Evolutionary conservation across 2,888 invertebrate genomes (phyloP).

Genomic region (Papilio demoleus): DNA sequence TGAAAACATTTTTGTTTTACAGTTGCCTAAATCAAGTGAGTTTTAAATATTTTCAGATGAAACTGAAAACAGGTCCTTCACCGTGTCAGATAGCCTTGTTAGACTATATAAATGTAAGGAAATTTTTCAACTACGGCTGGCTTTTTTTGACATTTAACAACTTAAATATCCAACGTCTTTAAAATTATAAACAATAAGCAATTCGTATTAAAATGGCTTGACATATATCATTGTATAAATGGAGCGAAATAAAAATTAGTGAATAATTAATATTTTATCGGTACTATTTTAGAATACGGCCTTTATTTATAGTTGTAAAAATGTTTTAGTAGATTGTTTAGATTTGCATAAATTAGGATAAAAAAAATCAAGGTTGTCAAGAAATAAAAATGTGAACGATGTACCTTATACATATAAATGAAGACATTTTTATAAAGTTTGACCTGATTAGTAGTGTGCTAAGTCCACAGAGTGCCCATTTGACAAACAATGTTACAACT

Average conservation of each 20-base stretch:
- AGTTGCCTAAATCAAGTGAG: too few species aligned
- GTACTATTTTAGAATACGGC: slow-evolving; percentile 4
- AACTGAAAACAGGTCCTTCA: not conserved
- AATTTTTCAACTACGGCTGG: not conserved
- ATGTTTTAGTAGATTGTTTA: slow-evolving; percentile 21
- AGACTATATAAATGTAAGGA: not conserved
- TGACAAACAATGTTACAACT: not conserved
- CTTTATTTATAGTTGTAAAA: slow-evolving; percentile 22
- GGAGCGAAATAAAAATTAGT: not conserved
- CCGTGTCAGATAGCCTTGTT: not conserved
- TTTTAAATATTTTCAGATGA: too few species aligned
- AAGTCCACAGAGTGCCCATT: slow-evolving; percentile 18
- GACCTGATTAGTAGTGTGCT: not conserved
- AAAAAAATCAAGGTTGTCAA: slow-evolving; percentile 31
- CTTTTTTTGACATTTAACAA: not conserved
- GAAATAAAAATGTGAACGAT: not conserved
- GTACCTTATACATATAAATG: not conserved
- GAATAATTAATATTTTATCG: slow-evolving; percentile 6
- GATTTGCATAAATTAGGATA: not conserved
- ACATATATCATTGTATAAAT: not conserved
- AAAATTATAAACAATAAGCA: not conserved
- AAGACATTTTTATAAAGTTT: not conserved
- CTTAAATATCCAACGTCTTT: slow-evolving; percentile 15
- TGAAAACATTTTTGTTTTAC: too few species aligned
- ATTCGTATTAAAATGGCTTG: not conserved